Conservation (phyloP, 2,888 invertebrate genomes). For the Sarcophaga variegata region DNA sequence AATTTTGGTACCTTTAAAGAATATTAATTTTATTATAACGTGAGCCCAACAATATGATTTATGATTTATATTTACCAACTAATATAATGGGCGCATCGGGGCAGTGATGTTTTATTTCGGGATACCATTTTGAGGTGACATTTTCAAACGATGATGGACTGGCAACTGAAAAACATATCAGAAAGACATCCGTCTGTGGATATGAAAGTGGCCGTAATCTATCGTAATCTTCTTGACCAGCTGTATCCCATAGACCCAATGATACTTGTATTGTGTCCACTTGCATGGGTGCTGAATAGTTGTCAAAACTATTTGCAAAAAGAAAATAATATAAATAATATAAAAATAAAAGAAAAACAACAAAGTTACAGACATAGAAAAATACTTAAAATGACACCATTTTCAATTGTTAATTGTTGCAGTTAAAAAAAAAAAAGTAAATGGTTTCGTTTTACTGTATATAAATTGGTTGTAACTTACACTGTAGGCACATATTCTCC, state of each 20-base stretch:
- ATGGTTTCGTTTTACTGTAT: neutral
- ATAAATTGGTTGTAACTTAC: slow-evolving; percentile 84
- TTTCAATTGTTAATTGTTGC: slow-evolving; percentile 8
- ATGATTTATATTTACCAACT: slow-evolving; percentile 88
- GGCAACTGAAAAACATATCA: slow-evolving; percentile 99
- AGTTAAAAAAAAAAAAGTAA: neutral
- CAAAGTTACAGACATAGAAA: neutral
- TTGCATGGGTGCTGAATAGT: slow-evolving; percentile 99
- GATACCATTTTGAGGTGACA: slow-evolving; percentile 99
- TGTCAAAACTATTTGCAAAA: slow-evolving; percentile 89
- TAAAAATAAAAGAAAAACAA: neutral
- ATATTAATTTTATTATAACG: slow-evolving; percentile 19
- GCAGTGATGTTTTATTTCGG: slow-evolving; percentile 99
- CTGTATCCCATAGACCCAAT: slow-evolving; percentile 98
- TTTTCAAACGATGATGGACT: slow-evolving; percentile 99
- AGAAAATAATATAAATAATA: too few species aligned
- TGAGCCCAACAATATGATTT: neutral
- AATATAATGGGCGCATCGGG: slow-evolving; percentile 99
- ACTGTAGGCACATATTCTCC: slow-evolving; percentile 97
- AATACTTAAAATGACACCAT: slow-evolving; percentile 19
- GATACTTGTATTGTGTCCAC: slow-evolving; percentile 99
- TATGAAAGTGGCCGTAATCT: slow-evolving; percentile 97
- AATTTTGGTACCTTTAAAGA: slow-evolving; percentile 93
- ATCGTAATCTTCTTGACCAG: slow-evolving; percentile 97
- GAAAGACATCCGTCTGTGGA: slow-evolving; percentile 99